Evolutionary conservation across 1,140 invertebrate genomes (phyloP), one percentile per base, ranked within the genome.

Genomic region (Diabrotica undecimpunctata): DNA sequence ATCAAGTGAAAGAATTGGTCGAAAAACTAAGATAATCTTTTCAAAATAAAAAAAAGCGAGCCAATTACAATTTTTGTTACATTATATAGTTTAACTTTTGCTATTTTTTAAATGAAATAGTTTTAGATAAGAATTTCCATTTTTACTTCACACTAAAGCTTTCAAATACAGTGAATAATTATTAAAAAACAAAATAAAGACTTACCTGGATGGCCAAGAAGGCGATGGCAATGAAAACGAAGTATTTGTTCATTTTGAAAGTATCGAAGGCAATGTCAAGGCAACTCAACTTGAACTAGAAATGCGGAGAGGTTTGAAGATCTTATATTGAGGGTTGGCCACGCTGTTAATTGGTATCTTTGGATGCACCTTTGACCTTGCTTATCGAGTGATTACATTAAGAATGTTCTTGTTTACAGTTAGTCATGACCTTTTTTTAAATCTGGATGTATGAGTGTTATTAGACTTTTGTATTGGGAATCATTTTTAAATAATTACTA

Each of bases 201-300:
- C 70, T 65, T 53, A 74, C 72, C 65, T 74, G 72, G 38, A 72
- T 50, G 38, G 66, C 72, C 9, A 72, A 13, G 25, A 73, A 54
- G 51, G 67, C 72, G 56, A 72, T 65, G 46, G 66, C 12, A 59
- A 66, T 66, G 12, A 68, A 13, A 54, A 61, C 57, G 13, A 70
- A 53, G 41, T 53, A 54, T 61, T 70, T 74, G 66, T 61, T 55
- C 72, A 74, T 74, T 54, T 62, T 72, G 56, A 38, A 38, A 10
- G 6, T 38, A 2, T 56, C 3, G 10, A 56, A 5, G 12, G 12
- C 14, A 39, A n/a, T 37, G 10, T 57, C 59, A 61, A 50, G 41
- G 8, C 41, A 35, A 35, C 59, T 61, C 7, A 61, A 61, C 6
- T 9, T 9, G 14, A 50, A 61, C 59, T 61, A 46, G 35, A 25